Evolutionary conservation across 1,140 invertebrate species (phyloP).

Genomic region (Sitodiplosis mosellana): DNA sequence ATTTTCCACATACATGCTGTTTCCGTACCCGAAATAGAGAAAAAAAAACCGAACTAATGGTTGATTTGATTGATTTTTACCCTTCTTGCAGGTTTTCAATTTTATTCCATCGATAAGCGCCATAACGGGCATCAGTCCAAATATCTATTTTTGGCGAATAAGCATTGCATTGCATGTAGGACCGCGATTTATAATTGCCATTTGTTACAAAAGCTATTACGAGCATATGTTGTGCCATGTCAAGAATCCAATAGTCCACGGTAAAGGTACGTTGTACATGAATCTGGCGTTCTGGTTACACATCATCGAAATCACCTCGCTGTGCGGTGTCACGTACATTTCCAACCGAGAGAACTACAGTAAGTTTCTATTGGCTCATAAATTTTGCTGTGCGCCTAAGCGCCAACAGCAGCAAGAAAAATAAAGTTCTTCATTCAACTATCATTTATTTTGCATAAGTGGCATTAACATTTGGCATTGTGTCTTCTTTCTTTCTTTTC

Average conservation of each 20-base stretch:
- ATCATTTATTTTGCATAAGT: too few species aligned
- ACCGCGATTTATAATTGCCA: constrained; percentile 68
- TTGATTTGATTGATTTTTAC: neutral
- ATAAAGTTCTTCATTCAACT: too few species aligned
- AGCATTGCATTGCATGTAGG: constrained; percentile 77
- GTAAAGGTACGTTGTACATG: constrained; percentile 37
- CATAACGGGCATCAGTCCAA: constrained; percentile 76
- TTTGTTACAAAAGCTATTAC: constrained; percentile 67
- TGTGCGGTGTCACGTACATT: constrained; percentile 79
- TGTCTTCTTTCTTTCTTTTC: constrained; percentile 4
- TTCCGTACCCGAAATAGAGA: too few species aligned
- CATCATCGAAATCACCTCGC: constrained; percentile 60
- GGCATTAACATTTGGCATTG: neutral
- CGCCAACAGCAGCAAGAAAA: too few species aligned
- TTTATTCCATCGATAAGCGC: constrained; percentile 82
- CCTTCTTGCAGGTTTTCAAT: constrained; percentile 59
- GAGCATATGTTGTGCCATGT: constrained; percentile 40
- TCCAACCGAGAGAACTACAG: constrained; percentile 89
- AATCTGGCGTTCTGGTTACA: constrained; percentile 68
- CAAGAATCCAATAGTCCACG: constrained; percentile 30
- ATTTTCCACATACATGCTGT: too few species aligned
- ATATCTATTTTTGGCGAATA: constrained; percentile 81
- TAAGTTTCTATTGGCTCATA: constrained; percentile 33
- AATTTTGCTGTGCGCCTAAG: neutral
- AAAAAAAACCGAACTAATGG: neutral